These are phyloP conservation scores for Chaenodraco wilsoni DNA, from an alignment of 2,797 vertebrate genomes.

Conservation along the genomic window DNA sequence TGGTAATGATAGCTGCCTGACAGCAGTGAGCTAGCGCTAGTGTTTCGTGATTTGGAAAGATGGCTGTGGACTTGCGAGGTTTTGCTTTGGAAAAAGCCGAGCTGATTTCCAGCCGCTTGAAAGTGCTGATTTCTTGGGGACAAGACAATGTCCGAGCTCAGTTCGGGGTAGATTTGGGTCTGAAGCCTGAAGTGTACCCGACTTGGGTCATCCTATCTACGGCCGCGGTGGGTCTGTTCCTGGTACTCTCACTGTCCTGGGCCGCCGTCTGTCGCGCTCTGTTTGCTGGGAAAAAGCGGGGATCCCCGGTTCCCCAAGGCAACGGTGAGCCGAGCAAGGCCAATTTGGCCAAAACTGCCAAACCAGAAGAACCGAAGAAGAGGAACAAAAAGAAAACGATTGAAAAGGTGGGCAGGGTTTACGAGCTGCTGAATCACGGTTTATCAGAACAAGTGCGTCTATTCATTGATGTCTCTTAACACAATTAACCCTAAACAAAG, in stretches of 20 bases:
- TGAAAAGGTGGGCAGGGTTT: slow-evolving; percentile 77
- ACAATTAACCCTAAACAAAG: neutral
- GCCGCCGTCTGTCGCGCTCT: slow-evolving; percentile 76
- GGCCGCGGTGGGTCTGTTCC: slow-evolving; percentile 80
- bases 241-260: slow-evolving; percentile 79
- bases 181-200: slow-evolving; percentile 89
- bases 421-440: neutral
- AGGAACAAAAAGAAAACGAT: slow-evolving; percentile 87
- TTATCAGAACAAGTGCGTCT: slow-evolving; percentile 1
- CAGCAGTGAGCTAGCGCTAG: slow-evolving; percentile 43
- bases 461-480: neutral
- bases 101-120: slow-evolving; percentile 85
- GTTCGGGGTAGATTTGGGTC: slow-evolving; percentile 88
- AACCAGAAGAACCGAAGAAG: slow-evolving; percentile 89
- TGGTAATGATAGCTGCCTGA: slow-evolving; percentile 49
- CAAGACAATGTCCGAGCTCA: slow-evolving; percentile 85
- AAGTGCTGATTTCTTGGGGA: slow-evolving; percentile 86
- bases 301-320: slow-evolving; percentile 51
- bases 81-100: slow-evolving; percentile 89
- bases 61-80: slow-evolving; percentile 86
- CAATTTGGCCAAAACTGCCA: slow-evolving; percentile 58
- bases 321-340: slow-evolving; percentile 58
- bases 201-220: slow-evolving; percentile 87
- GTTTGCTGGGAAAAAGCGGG: slow-evolving; percentile 69
- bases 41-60: slow-evolving; percentile 68